Conservation (phyloP, 2,888 invertebrate genomes). For the Idaea biselata region DNA sequence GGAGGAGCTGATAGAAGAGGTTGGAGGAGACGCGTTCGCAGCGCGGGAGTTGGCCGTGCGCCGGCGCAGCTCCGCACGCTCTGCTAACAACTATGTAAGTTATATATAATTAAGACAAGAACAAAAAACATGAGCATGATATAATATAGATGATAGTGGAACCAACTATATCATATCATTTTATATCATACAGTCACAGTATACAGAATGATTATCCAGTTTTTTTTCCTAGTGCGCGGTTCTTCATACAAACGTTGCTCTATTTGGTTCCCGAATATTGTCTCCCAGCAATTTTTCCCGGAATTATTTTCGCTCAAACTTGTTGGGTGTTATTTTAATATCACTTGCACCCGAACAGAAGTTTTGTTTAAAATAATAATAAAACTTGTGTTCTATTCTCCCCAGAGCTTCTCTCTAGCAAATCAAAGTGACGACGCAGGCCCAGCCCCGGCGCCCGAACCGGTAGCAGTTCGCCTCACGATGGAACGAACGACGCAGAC, state of each 20-base stretch:
- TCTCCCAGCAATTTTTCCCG: too few species aligned
- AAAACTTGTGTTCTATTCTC: conserved; percentile 11
- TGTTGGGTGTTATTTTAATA: too few species aligned
- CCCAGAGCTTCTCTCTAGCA: conserved; percentile 61
- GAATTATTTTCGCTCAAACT: too few species aligned
- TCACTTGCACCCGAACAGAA: too few species aligned
- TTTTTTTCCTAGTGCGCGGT: too few species aligned
- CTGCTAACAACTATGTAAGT: conserved; percentile 61
- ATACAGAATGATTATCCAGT: too few species aligned
- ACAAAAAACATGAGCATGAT: too few species aligned
- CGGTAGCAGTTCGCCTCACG: conserved; percentile 78
- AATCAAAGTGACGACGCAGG: conserved; percentile 47
- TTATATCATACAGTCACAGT: too few species aligned
- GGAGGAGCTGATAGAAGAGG: conserved; percentile 86
- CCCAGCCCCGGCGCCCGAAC: conserved; percentile 25
- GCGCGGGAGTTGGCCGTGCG: conserved; percentile 72
- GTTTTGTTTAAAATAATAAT: not conserved
- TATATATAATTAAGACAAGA: not conserved
- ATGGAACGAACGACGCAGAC: conserved; percentile 93
- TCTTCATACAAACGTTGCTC: too few species aligned
- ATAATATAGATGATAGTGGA: too few species aligned
- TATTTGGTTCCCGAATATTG: too few species aligned
- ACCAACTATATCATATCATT: too few species aligned
- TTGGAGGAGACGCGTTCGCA: conserved; percentile 74
- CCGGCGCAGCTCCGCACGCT: conserved; percentile 65